Percentiles rank a stretch among this genome's conserved stretches.
Conservation (phyloP, 2,797 vertebrate genomes). For the Tadarida brasiliensis region DNA sequence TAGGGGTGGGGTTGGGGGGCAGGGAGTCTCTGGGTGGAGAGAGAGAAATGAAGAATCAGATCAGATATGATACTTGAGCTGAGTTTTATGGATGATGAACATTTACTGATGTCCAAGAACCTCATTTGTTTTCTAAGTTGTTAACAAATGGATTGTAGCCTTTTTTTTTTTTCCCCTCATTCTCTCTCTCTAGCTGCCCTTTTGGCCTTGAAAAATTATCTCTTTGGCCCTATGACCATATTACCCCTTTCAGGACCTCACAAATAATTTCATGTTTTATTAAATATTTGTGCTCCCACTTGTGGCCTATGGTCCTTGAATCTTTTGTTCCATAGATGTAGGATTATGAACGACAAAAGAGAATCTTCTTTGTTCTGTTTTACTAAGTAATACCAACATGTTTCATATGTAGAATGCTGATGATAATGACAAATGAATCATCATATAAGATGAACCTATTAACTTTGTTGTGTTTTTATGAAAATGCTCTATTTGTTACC, state of each 20-base stretch:
- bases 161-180: background rate
- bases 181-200: background rate
- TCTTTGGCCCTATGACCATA: background rate
- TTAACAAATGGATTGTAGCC: background rate
- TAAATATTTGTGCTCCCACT: background rate
- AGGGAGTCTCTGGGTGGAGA: background rate
- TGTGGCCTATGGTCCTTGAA: background rate
- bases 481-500: constrained; percentile 25
- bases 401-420: background rate
- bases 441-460: constrained; percentile 37
- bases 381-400: background rate
- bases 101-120: background rate
- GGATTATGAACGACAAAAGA: background rate
- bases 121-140: background rate
- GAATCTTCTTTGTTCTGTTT: constrained; percentile 34
- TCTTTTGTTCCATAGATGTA: background rate
- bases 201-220: constrained; percentile 57
- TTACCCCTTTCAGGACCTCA: constrained; percentile 11
- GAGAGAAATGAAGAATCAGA: background rate
- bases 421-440: background rate
- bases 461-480: constrained; percentile 56
- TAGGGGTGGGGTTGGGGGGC: rapidly evolving
- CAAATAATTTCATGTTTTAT: constrained; percentile 33
- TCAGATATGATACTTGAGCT: background rate
- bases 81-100: background rate